phyloP scores from a whole-genome alignment of 2,888 invertebrate genomes.

The Panorpa germanica region DNA sequence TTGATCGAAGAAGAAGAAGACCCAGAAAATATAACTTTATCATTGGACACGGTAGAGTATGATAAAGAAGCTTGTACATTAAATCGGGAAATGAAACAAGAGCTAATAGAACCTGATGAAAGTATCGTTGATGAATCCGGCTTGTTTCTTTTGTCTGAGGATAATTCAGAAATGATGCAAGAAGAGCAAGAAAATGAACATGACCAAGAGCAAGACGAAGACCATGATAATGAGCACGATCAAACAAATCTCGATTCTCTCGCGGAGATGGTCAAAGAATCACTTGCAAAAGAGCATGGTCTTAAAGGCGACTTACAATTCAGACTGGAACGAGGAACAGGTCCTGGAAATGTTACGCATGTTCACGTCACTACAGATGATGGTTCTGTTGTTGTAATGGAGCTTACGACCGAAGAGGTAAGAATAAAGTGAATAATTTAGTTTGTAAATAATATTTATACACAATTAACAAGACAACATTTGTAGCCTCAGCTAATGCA shows the following conservation, averaged over 20 bases:
- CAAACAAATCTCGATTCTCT: slow-evolving; percentile 8
- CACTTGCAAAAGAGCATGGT: slow-evolving; percentile 13
- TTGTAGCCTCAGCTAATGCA: not conserved
- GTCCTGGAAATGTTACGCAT: slow-evolving; percentile 13
- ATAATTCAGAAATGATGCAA: slow-evolving; percentile 4
- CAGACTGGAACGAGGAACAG: slow-evolving; percentile 19
- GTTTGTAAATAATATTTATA: slow-evolving; percentile 1
- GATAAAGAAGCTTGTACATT: slow-evolving; percentile 23
- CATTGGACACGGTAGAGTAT: slow-evolving; percentile 18
- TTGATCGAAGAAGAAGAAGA: slow-evolving; percentile 20
- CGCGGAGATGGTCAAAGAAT: slow-evolving; percentile 1
- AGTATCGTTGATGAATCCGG: slow-evolving; percentile 19
- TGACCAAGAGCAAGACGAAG: slow-evolving; percentile 5
- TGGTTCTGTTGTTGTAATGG: slow-evolving; percentile 27
- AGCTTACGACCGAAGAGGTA: slow-evolving; percentile 21
- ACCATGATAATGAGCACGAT: slow-evolving; percentile 5
- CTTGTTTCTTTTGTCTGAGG: slow-evolving; percentile 12
- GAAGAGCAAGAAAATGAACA: not conserved
- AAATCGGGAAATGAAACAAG: slow-evolving; percentile 12
- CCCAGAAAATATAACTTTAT: slow-evolving; percentile 29
- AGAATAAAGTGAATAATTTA: slow-evolving; percentile 7
- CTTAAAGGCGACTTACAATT: slow-evolving; percentile 21
- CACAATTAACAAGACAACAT: not conserved
- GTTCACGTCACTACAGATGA: slow-evolving; percentile 27
- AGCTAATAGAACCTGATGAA: slow-evolving; percentile 18